Evolutionary conservation across 2,113 vertebrate species (phyloP), one percentile per base, ranked within the genome.

Genomic region (Apaloderma vittatum): DNA sequence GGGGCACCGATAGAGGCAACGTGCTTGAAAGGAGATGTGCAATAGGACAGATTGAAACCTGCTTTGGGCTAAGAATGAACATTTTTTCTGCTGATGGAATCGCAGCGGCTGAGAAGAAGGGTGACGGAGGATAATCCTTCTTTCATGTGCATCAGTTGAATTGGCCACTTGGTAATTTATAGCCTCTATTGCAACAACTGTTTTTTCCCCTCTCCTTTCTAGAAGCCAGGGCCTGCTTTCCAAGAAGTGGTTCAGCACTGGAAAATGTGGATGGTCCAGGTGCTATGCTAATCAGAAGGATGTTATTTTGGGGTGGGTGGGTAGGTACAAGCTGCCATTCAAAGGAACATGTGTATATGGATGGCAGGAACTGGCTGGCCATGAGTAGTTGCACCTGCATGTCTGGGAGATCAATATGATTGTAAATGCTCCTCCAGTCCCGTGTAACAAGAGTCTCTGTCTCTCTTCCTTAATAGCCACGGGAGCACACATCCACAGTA

Each of bases 321-420:
- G 83, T 89, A 96, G 95, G 96, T 96, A 75, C 77, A 96, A 92
- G 58, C 79, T 85, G 88, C 66, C 46, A 54, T 97, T 96, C 92
- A 97, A 95, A 96, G 86, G 79, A 92, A 73, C 90, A 80, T 88
- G 61, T 95, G 95, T 94, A 55, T 93, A 66, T 68, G 73, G 91
- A 96, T 96, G 88, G 94, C 94, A 97, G 94, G 92, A 96, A 95
- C 96, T 88, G 92, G 70, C 83, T 97, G 95, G 92, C 85, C 93
- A 36, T 82, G 85, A 96, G 96, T 89, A 93, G 94, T 91, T 97
- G 95, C 94, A 97, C 93, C 97, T 97, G 94, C 94, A 66, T 51
- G 93, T 97, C 86, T 86, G 83, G 89, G 78, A 94, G 86, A 97
- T 94, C 73, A 85, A 15, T 68, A 32, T 85, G 86, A 90, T 96